Base-by-base conservation (phyloP, 2,797 vertebrate genomes). In the Danio aesculapii region DNA sequence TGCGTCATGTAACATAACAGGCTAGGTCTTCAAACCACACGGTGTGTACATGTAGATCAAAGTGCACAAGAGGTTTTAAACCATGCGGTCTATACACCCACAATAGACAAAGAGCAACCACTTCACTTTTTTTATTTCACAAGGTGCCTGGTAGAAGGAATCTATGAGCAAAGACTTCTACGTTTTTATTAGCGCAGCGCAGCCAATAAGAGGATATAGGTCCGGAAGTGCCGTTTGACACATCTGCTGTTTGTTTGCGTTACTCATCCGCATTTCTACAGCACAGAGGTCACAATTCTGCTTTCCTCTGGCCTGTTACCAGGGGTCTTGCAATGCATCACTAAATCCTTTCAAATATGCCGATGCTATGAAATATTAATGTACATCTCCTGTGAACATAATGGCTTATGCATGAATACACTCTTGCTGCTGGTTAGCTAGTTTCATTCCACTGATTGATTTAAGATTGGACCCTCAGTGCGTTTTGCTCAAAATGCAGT, bases 351-450 rank as follows among this genome's bases (percentile, higher is more conserved):
- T 47, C 43, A 19, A 64, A 49, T 66, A 43, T 53, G 12, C 52
- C 43, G 41, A 41, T 8, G 39, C 6, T 39, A 68, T 79, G 81
- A 79, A 62, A 75, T 68, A 89, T 83, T 81, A 75, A 89, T 74
- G 63, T 47, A 16, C 57, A 57, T 87, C 7, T 76, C 86, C 76
- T 83, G 16, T 14, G 61, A 19, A 82, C 61, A 75, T 64, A 47
- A 59, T 67, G 47, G 67, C 68, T 81, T 46, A 57, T 79, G 74
- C 66, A 77, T 86, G 66, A 83, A 55, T 69, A 77, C 79, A 75
- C 52, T 30, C 59, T 39, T 41, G 16, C 83, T 67, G 57, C 75
- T 30, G 44, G 9, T 73, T 47, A 17, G 9, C 77, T 66, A 62
- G 52, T 70, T 84, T 76, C 21, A 71, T 41, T 57, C 68, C 63